Evolutionary conservation across 2,113 vertebrate species (phyloP), one percentile per base, ranked within the genome.

Genomic region (Amblyopsis rosae): DNA sequence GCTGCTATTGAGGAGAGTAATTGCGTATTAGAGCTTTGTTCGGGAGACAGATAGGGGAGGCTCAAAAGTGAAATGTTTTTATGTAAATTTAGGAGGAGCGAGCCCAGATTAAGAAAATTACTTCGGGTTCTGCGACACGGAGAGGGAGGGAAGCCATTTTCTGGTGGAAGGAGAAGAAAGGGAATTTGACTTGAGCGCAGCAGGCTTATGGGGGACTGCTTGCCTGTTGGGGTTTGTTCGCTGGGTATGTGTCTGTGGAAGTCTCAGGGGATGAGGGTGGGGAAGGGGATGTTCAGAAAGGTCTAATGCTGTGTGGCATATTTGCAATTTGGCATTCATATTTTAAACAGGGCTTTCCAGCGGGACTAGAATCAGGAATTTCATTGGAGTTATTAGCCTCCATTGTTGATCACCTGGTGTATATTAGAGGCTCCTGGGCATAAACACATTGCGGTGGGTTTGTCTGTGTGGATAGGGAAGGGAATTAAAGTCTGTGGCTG

Each of bases 331-430:
- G 65, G 81, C 84, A 86, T 85, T 86, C 81, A 79, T 80, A 63
- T 89, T 88, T 89, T 84, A 89, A 87, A 80, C 81, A 50, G 71
- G 62, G 75, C 69, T 75, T 76, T 56, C 78, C 75, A 73, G 81
- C 79, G 81, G 80, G 77, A 83, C 67, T 79, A 82, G 69, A 87
- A 85, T 83, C 79, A 84, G 69, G 69, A 84, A 82, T 76, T 86
- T 83, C 89, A 88, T 91, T 85, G 81, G 75, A 83, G 77, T 86
- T 87, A 82, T 88, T 89, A 87, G 81, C 81, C 76, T 73, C 82
- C 76, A 82, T 86, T 88, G 81, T 91, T 84, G 78, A 82, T 84
- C 82, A 88, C 84, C 86, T 83, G 84, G 81, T 86, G 87, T 83
- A 60, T 70, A 85, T 86, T 84, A 77, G 81, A 80, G 67, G 76